Conservation (phyloP, 2,113 vertebrate genomes). For the Solenodon paradoxus region DNA sequence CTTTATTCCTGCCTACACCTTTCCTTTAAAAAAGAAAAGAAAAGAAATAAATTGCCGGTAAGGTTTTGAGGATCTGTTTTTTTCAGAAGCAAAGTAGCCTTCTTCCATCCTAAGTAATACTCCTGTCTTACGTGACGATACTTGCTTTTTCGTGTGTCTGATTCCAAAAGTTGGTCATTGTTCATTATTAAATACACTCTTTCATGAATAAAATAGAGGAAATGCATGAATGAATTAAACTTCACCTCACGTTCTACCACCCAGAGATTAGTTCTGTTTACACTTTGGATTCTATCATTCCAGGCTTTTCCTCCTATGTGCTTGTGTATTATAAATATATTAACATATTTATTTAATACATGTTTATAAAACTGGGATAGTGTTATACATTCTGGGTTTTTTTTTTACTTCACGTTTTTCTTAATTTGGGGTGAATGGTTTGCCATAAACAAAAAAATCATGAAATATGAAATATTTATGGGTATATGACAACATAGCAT, state of each 20-base stretch:
- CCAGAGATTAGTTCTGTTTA: not conserved
- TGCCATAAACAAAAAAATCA: not conserved
- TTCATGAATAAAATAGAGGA: not conserved
- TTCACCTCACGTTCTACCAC: not conserved
- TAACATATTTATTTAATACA: not conserved
- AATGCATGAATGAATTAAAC: not conserved
- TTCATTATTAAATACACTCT: too few relatives aligned
- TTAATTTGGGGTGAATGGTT: not conserved
- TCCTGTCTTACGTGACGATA: not conserved
- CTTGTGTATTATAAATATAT: not conserved
- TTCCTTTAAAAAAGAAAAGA: too few relatives aligned
- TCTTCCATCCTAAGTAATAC: not conserved
- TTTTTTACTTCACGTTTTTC: constrained; percentile 6
- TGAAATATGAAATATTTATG: not conserved
- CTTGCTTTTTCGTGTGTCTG: not conserved
- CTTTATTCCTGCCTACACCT: too few relatives aligned
- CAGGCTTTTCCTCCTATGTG: not conserved
- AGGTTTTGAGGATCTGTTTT: not conserved
- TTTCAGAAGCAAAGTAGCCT: not conserved
- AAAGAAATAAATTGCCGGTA: too few relatives aligned
- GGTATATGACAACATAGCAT: not conserved
- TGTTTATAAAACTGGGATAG: not conserved
- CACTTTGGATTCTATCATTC: not conserved
- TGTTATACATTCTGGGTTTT: not conserved
- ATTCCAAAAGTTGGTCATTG: not conserved